Evolutionary conservation across 2,113 vertebrate genomes (phyloP).

Genomic region (Prochilodus magdalenae): DNA sequence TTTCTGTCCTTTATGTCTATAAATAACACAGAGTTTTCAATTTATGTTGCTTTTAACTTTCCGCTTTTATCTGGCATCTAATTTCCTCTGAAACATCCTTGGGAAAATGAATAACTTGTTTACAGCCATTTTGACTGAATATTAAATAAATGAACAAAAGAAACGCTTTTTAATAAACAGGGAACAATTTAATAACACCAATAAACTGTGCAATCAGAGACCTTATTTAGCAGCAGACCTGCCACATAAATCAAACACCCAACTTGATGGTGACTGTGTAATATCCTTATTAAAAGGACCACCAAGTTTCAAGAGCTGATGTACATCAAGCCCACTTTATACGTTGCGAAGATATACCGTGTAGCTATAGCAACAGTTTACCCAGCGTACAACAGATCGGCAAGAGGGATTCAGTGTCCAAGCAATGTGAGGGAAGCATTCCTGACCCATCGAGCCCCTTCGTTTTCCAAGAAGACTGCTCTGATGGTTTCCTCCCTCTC

Average conservation of each 20-base stretch:
- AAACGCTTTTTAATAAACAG: too few species aligned
- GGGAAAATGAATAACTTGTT: too few species aligned
- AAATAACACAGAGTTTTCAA: too few species aligned
- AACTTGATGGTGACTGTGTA: too few species aligned
- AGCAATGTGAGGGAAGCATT: conserved; percentile 31
- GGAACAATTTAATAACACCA: too few species aligned
- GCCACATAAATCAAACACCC: not conserved
- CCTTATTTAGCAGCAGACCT: not conserved
- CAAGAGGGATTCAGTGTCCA: conserved; percentile 13
- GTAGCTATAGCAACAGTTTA: conserved; percentile 47
- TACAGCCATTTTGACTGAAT: too few species aligned
- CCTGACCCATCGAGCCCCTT: conserved; percentile 18
- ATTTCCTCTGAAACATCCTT: too few species aligned
- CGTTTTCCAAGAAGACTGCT: conserved; percentile 22
- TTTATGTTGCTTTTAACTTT: too few species aligned
- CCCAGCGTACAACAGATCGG: conserved; percentile 9
- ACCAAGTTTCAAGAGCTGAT: not conserved
- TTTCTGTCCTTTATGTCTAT: too few species aligned
- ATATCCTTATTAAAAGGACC: not conserved
- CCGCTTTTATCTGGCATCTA: too few species aligned
- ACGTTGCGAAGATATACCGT: not conserved
- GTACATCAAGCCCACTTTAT: not conserved
- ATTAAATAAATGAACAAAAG: too few species aligned
- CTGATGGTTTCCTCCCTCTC: not conserved
- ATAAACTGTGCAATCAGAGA: too few species aligned